Evolutionary conservation across 23 tunicate species (phyloP).

Genomic region (Trididemnum miniatum): DNA sequence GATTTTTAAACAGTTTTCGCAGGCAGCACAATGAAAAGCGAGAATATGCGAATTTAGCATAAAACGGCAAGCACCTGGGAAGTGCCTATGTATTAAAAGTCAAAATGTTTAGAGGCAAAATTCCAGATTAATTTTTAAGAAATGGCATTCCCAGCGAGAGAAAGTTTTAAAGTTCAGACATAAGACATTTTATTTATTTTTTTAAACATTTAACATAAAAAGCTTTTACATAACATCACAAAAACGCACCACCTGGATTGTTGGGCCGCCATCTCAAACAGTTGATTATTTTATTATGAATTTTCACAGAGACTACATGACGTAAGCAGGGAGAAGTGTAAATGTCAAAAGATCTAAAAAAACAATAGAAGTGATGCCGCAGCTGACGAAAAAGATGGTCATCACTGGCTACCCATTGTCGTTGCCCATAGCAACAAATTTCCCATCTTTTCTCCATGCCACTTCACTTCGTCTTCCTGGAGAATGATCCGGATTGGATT

Average conservation of each 20-base stretch:
- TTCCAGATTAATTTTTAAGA: no score
- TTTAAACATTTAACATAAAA: no score
- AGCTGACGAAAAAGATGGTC: neutral
- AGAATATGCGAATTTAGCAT: no score
- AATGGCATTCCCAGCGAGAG: no score
- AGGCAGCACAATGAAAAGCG: no score
- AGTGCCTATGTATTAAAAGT: no score
- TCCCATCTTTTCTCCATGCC: constrained; percentile 55
- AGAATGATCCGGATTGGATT: constrained; percentile 20
- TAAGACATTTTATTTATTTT: no score
- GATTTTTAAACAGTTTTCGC: no score
- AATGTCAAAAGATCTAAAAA: constrained; percentile 50
- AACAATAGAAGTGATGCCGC: neutral
- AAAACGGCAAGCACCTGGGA: no score
- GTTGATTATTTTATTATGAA: constrained; percentile 74
- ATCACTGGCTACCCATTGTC: constrained; percentile 60
- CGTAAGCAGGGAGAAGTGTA: constrained; percentile 54
- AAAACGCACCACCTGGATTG: neutral
- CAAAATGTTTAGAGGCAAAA: no score
- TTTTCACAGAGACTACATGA: constrained; percentile 46
- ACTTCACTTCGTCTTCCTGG: constrained; percentile 61
- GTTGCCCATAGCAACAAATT: constrained; percentile 69
- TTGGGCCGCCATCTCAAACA: constrained; percentile 60
- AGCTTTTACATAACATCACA: no score
- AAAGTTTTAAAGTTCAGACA: no score